A percentile compares a stretch with the other conserved stretches of the same genome.
Evolutionary conservation across 1,140 invertebrate genomes (phyloP).

Genomic region (Parapsyche elsis): DNA sequence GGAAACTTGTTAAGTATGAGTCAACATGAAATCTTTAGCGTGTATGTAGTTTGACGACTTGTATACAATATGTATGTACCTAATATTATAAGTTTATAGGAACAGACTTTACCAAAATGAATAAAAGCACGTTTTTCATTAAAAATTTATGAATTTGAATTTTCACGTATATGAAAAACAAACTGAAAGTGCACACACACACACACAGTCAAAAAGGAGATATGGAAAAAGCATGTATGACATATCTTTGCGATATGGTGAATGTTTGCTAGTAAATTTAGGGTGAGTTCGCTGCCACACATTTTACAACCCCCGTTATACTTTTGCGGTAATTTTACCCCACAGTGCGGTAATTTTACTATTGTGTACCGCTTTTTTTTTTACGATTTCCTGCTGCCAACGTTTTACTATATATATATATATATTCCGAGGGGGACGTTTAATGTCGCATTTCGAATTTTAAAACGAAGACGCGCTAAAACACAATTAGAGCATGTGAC

Average conservation of each 20-base stretch:
- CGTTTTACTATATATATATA: not conserved
- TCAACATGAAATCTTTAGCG: too few species aligned
- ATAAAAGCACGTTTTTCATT: too few species aligned
- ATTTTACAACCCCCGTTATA: not conserved
- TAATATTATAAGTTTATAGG: too few species aligned
- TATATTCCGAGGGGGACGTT: not conserved
- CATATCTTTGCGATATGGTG: conserved; percentile 7
- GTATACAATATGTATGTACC: not conserved
- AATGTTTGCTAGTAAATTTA: not conserved
- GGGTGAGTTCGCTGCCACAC: not conserved
- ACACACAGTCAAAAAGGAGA: not conserved
- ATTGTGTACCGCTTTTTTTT: not conserved
- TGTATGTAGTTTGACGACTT: too few species aligned
- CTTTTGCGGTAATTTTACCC: not conserved
- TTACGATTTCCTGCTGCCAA: not conserved
- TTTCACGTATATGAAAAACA: too few species aligned
- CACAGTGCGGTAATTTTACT: not conserved
- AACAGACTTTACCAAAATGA: too few species aligned
- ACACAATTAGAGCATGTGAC: too few species aligned
- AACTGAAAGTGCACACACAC: not conserved
- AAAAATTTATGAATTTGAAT: too few species aligned
- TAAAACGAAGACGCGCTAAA: too few species aligned
- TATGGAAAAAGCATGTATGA: not conserved
- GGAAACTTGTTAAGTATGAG: too few species aligned
- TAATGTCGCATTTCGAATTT: not conserved